phyloP scores from a whole-genome alignment of 1,140 invertebrate species.

The Bombyx mori region DNA sequence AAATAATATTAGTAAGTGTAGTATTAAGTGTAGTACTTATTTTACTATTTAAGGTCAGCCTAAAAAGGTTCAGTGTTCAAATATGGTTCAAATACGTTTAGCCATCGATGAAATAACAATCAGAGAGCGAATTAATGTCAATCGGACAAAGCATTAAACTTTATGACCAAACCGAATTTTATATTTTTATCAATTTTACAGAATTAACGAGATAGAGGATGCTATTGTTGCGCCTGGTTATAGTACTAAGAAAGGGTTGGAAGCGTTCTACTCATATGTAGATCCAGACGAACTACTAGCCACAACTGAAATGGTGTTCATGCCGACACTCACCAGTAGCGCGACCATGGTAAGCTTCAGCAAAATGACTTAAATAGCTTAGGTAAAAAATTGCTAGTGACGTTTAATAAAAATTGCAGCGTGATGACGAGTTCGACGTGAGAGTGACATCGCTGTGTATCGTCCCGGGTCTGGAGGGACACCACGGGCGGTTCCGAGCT shows the following conservation, averaged over 20 bases:
- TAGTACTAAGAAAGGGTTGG: constrained; percentile 16
- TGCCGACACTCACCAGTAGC: constrained; percentile 18
- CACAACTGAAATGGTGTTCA: constrained; percentile 18
- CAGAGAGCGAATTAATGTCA: neutral
- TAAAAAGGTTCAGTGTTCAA: no score
- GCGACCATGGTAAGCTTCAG: constrained; percentile 12
- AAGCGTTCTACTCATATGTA: constrained; percentile 20
- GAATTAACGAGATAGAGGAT: constrained; percentile 7
- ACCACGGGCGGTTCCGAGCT: constrained; percentile 18
- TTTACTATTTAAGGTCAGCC: no score
- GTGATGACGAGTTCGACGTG: constrained; percentile 28
- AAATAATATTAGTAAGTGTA: no score
- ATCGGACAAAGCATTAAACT: neutral
- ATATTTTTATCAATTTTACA: constrained; percentile 3
- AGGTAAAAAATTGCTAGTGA: neutral
- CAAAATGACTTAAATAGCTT: neutral
- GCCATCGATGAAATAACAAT: neutral
- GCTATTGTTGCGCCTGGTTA: constrained; percentile 24
- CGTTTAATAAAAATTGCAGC: constrained; percentile 13
- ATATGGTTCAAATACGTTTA: neutral
- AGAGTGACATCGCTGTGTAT: constrained; percentile 25
- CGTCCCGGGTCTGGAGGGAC: constrained; percentile 36
- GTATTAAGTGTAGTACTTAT: no score
- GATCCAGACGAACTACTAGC: constrained; percentile 22
- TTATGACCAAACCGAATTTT: neutral